These are phyloP conservation scores for Sarcophaga variegata DNA, from an alignment of 2,888 invertebrate species.

Conservation along the genomic window DNA sequence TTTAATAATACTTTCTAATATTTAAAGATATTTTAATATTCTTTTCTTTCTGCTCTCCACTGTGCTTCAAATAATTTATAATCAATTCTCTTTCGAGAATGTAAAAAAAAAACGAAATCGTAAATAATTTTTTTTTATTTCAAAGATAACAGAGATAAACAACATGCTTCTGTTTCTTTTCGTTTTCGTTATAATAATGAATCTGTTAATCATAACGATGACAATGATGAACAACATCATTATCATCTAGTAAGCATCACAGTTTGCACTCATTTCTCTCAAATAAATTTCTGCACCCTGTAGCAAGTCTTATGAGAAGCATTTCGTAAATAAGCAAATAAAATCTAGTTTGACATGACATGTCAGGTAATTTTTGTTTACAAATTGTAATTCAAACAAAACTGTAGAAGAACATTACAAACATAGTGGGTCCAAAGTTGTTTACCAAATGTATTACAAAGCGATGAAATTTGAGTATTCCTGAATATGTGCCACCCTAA, in stretches of 20 bases:
- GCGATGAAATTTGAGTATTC: no score
- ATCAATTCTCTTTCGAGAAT: not conserved
- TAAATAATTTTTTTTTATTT: not conserved
- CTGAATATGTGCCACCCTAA: no score
- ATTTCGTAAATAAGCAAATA: not conserved
- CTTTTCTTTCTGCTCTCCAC: not conserved
- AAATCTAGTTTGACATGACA: not conserved
- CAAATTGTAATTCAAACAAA: not conserved
- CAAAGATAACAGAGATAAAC: conserved; percentile 42
- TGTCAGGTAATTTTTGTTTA: not conserved
- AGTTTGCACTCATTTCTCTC: not conserved
- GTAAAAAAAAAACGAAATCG: not conserved
- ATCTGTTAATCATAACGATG: not conserved
- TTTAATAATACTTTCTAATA: no score
- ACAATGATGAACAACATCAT: not conserved
- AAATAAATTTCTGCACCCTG: not conserved
- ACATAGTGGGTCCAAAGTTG: no score
- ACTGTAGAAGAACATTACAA: not conserved
- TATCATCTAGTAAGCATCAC: not conserved
- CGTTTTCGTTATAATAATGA: not conserved
- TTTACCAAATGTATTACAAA: no score
- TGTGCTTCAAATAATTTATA: conserved; percentile 35
- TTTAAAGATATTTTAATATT: no score
- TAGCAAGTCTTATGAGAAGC: not conserved
- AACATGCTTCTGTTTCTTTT: not conserved